Base-by-base conservation (phyloP, 1,140 invertebrate genomes). In the Drosophila murphyi region DNA sequence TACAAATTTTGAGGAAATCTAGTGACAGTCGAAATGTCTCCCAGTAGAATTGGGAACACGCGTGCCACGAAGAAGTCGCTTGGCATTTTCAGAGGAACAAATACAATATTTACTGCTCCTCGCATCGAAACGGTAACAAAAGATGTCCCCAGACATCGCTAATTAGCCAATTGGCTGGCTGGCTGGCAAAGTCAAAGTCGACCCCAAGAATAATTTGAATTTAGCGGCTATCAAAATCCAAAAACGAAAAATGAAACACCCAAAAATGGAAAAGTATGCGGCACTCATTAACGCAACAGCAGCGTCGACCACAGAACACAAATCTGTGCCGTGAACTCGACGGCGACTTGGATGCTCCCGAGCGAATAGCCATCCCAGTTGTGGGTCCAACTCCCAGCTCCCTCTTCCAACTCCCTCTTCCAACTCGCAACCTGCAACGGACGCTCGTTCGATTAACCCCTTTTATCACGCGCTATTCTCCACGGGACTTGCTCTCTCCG, bases 401-500 rank as follows among this genome's bases (percentile, higher is more conserved):
- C 5, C 28, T 7, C 2, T 6, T 34, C 34, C 31, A 32, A 34
- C 64, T 59, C 59, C 20, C 20, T 20, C 35, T 57, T n/a, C 39
- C 39, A 3, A 37, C 64, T 51, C 59, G 20, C 20, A 20, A 20
- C 20, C 29, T 34, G 34, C 35, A 20, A 39, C 50, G 57, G 70
- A 52, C 64, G 64, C 82, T 86, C 79, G 80, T 87, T 87, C 85
- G 85, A 89, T 88, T 88, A 88, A 88, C 85, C 85, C 85, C 85
- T 88, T 88, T 89, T 85, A 89, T 85, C 85, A 73, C 80, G 78
- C 74, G 77, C 78, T 89, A 88, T 88, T 77, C 85, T 88, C 85
- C 45, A 72, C 37, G 85, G 85, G 57, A 43, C 10, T 43, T n/a
- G n/a, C 39, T 8, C 8, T 37, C 51, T 45, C 28, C 37, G 28